Evolutionary conservation across 1,140 invertebrate genomes (phyloP).

Genomic region (Rhagoletis pomonella): DNA sequence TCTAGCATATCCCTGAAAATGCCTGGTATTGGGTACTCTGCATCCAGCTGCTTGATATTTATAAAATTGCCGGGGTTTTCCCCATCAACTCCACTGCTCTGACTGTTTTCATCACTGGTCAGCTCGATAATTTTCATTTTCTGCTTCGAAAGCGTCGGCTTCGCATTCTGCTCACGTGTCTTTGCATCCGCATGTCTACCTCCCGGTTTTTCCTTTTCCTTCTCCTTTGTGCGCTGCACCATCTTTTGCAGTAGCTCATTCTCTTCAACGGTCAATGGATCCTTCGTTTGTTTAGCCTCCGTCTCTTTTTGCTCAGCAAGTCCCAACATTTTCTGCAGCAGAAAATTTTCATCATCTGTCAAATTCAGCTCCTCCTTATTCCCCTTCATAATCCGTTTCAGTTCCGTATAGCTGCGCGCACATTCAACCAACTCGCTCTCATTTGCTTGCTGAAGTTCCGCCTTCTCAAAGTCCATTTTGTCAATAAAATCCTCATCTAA

Average conservation of each 20-base stretch:
- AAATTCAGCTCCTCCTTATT: slow-evolving; percentile 39
- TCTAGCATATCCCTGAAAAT: slow-evolving; percentile 9
- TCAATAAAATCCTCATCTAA: slow-evolving; percentile 66
- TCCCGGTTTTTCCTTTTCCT: slow-evolving; percentile 60
- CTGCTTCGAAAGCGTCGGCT: slow-evolving; percentile 10
- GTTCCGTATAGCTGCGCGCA: slow-evolving; percentile 64
- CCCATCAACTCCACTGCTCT: neutral
- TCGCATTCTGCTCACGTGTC: neutral
- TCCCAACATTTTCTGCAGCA: slow-evolving; percentile 23
- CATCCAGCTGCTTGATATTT: neutral
- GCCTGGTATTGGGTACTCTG: slow-evolving; percentile 3
- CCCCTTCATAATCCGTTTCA: slow-evolving; percentile 60
- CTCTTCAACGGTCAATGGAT: neutral
- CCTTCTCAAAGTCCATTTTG: slow-evolving; percentile 63
- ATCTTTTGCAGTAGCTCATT: slow-evolving; percentile 61
- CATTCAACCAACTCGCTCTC: slow-evolving; percentile 61
- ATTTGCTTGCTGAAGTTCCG: slow-evolving; percentile 49
- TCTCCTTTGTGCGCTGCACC: slow-evolving; percentile 61
- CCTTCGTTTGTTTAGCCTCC: neutral
- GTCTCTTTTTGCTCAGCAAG: neutral
- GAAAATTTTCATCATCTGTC: slow-evolving; percentile 52
- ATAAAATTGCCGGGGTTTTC: neutral
- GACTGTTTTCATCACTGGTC: neutral
- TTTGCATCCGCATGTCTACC: neutral
- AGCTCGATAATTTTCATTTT: slow-evolving; percentile 2